phyloP scores from a whole-genome alignment of 2,797 vertebrate genomes.

The Epinephelus awoara region DNA sequence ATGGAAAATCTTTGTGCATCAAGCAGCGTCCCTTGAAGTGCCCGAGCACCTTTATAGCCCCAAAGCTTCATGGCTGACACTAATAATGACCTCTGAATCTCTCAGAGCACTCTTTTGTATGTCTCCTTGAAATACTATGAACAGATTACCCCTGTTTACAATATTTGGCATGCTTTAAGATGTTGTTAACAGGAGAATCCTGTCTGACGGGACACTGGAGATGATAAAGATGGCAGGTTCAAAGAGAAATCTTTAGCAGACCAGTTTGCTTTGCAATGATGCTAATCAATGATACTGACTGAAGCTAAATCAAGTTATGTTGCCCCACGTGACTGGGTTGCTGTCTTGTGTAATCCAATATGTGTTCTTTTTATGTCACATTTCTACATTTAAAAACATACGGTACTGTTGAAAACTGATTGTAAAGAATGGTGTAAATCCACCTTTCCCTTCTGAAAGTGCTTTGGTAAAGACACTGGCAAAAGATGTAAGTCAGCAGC shows the following conservation, averaged over 20 bases:
- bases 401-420: slow-evolving; percentile 14
- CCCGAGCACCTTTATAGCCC: slow-evolving; percentile 26
- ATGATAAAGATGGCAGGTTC: neutral
- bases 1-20: slow-evolving; percentile 36
- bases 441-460: neutral
- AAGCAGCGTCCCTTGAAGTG: slow-evolving; percentile 47
- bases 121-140: slow-evolving; percentile 26
- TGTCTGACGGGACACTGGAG: neutral
- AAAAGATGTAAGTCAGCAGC: slow-evolving; percentile 20
- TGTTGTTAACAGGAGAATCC: neutral
- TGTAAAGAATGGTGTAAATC: neutral
- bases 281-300: neutral
- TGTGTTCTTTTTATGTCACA: neutral
- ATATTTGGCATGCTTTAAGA: slow-evolving; percentile 13
- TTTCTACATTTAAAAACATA: slow-evolving; percentile 12
- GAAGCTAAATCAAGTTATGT: neutral
- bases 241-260: neutral
- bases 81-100: neutral
- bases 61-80: slow-evolving; percentile 21
- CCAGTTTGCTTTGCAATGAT: neutral
- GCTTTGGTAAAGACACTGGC: slow-evolving; percentile 7
- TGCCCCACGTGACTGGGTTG: neutral
- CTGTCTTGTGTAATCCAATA: neutral
- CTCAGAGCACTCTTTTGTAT: slow-evolving; percentile 48
- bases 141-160: slow-evolving; percentile 21